These are phyloP conservation scores for Scophthalmus maximus DNA, from an alignment of 2,113 vertebrate genomes.

Conservation along the genomic window DNA sequence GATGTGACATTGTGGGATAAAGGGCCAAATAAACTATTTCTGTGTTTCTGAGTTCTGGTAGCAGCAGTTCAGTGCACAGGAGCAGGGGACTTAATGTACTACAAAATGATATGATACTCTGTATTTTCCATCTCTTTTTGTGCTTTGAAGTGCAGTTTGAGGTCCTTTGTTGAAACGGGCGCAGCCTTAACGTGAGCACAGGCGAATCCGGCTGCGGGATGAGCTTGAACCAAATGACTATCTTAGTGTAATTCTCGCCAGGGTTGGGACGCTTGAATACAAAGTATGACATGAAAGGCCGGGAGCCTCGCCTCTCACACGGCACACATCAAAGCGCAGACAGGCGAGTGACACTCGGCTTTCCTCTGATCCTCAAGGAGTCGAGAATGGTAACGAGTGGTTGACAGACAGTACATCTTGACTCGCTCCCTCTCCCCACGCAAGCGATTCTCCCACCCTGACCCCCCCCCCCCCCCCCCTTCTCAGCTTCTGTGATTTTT, in stretches of 20 bases:
- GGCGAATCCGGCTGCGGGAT: constrained; percentile 40
- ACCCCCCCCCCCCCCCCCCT: neutral
- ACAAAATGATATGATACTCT: constrained; percentile 2
- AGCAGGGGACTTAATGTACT: neutral
- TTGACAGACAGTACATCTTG: constrained; percentile 52
- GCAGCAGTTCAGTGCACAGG: neutral
- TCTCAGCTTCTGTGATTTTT: constrained; percentile 33
- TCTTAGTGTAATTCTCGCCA: constrained; percentile 53
- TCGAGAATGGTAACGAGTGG: constrained; percentile 46
- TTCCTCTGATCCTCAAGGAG: constrained; percentile 65
- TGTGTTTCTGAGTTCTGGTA: neutral
- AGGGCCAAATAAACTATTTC: constrained; percentile 2
- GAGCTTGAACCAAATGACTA: constrained; percentile 59
- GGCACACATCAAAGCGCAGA: constrained; percentile 67
- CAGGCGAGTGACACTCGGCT: constrained; percentile 52
- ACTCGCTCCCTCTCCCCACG: constrained; percentile 28
- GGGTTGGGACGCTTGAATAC: constrained; percentile 46
- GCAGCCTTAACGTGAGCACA: constrained; percentile 16
- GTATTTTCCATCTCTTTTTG: neutral
- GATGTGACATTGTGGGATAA: neutral
- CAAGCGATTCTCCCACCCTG: neutral
- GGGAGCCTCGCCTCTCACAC: constrained; percentile 41
- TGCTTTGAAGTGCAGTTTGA: neutral
- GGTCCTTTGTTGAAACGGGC: constrained; percentile 20
- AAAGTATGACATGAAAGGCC: constrained; percentile 64